Evolutionary conservation across 2,797 vertebrate species (phyloP).

Genomic region (Poeciliopsis gracilis): DNA sequence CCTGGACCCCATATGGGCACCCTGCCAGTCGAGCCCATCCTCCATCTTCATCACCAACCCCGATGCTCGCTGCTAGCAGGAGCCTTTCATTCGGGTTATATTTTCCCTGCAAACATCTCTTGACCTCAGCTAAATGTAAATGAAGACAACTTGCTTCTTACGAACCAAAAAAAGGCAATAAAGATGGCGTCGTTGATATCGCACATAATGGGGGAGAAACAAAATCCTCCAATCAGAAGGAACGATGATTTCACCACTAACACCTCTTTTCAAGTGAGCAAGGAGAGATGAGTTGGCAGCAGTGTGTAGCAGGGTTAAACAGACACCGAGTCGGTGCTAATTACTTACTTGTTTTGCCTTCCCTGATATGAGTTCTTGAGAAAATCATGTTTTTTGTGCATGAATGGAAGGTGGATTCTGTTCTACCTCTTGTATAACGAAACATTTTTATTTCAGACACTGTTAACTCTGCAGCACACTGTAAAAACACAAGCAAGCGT

Average conservation of each 20-base stretch:
- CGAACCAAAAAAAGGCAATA: neutral
- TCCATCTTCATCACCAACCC: constrained; percentile 60
- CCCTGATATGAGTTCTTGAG: constrained; percentile 8
- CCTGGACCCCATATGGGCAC: constrained; percentile 71
- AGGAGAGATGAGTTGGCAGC: constrained; percentile 7
- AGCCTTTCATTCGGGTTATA: constrained; percentile 18
- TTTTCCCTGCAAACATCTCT: constrained; percentile 34
- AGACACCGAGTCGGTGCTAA: constrained; percentile 8
- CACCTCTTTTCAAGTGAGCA: neutral
- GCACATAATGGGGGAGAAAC: neutral
- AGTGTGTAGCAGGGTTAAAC: constrained; percentile 4
- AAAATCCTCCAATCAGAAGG: constrained; percentile 7
- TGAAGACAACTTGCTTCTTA: constrained; percentile 20
- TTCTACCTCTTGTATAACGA: neutral
- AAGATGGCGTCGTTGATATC: neutral
- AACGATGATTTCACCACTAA: constrained; percentile 8
- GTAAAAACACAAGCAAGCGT: neutral
- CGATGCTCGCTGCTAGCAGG: constrained; percentile 47
- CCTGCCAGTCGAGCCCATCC: constrained; percentile 69
- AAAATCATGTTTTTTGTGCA: neutral
- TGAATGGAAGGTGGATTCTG: neutral
- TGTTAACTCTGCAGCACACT: neutral
- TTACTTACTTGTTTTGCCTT: neutral
- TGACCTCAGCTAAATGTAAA: constrained; percentile 22
- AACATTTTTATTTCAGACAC: neutral